Evolutionary conservation across 1,140 invertebrate species (phyloP).

Genomic region (Chymomyza costata): DNA sequence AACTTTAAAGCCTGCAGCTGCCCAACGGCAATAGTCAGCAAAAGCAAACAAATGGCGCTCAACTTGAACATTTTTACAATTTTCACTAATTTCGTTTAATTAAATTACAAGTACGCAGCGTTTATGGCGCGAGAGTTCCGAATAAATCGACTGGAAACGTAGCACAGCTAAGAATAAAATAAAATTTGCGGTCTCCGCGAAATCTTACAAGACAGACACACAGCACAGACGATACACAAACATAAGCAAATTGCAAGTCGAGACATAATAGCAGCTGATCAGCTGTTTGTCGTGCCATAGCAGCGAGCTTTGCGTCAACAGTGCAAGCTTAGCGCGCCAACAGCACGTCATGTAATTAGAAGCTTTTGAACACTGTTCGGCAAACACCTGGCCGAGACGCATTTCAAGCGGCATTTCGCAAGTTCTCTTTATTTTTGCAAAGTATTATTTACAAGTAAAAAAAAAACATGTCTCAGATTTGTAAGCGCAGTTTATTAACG

Average conservation of each 20-base stretch:
- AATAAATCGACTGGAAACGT: constrained; percentile 17
- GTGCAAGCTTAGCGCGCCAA: neutral
- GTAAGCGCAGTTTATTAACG: constrained; percentile 44
- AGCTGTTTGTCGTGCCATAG: too few species aligned
- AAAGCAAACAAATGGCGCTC: constrained; percentile 26
- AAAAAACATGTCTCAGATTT: constrained; percentile 52
- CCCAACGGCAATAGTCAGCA: too few species aligned
- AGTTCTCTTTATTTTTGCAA: neutral
- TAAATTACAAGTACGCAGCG: constrained; percentile 53
- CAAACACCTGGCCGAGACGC: constrained; percentile 6
- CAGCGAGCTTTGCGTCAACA: too few species aligned
- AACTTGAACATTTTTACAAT: constrained; percentile 44
- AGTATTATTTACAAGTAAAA: constrained; percentile 1
- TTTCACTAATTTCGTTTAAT: constrained; percentile 32
- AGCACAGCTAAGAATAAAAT: constrained; percentile 52
- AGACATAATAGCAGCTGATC: too few species aligned
- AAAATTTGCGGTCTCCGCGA: constrained; percentile 11
- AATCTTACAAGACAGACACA: constrained; percentile 21
- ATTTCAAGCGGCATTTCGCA: constrained; percentile 35
- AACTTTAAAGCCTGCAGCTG: constrained; percentile 34
- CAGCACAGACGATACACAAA: neutral
- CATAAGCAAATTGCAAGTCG: too few species aligned
- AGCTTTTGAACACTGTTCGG: constrained; percentile 17
- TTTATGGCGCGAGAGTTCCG: neutral
- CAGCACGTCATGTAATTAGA: neutral